Conservation (phyloP, 2,113 vertebrate genomes). For the Telmatochromis sp. region DNA sequence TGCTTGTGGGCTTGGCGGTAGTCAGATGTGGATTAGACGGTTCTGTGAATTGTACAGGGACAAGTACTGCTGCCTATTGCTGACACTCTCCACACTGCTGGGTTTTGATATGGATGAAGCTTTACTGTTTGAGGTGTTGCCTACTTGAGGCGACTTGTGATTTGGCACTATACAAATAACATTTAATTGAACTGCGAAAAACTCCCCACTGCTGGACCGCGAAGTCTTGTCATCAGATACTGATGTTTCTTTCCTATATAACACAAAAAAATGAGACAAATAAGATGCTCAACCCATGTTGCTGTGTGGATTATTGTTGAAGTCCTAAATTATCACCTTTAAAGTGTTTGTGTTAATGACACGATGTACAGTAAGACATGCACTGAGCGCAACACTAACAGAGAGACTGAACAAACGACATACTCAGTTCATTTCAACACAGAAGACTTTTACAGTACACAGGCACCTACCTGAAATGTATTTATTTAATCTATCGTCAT, state of each 20-base stretch:
- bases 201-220: neutral
- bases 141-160: neutral
- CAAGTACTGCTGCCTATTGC: neutral
- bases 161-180: neutral
- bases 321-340: neutral
- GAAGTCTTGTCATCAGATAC: neutral
- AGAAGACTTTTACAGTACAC: neutral
- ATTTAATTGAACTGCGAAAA: neutral
- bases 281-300: neutral
- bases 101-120: neutral
- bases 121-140: neutral
- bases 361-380: neutral
- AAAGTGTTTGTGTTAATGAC: neutral
- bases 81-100: neutral
- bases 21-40: neutral
- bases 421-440: neutral
- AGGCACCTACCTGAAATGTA: neutral
- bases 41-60: neutral
- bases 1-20: neutral
- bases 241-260: neutral
- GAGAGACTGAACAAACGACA: neutral
- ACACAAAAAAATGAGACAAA: rapidly evolving
- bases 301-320: neutral
- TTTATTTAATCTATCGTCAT: neutral
- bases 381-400: neutral